Evolutionary conservation across 1,140 invertebrate genomes (phyloP).

Genomic region (Melanaphis sacchari): DNA sequence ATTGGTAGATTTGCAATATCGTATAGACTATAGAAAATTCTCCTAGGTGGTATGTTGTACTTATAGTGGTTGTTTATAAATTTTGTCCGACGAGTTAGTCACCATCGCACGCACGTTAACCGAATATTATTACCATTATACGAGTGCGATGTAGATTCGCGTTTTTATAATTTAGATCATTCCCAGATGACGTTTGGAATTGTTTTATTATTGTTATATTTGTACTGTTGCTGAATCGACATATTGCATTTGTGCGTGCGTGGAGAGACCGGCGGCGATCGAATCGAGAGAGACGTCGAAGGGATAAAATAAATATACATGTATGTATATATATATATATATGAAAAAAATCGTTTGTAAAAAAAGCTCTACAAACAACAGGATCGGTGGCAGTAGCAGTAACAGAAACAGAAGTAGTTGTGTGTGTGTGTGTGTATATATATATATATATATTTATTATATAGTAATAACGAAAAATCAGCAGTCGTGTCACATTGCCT

Average conservation of each 20-base stretch:
- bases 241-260: background rate
- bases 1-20: too few species aligned
- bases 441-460: background rate
- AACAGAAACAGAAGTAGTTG: background rate
- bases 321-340: background rate
- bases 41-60: too few species aligned
- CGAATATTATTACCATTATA: background rate
- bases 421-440: too few species aligned
- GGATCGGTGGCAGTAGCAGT: background rate
- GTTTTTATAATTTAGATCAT: conserved; percentile 35
- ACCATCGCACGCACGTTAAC: background rate
- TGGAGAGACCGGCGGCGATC: background rate
- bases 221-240: background rate
- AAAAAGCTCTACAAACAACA: conserved; percentile 9
- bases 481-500: conserved; percentile 52
- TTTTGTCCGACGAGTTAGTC: background rate
- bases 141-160: background rate
- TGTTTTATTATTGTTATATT: background rate
- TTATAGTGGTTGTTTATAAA: background rate
- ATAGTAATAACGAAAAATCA: conserved; percentile 44
- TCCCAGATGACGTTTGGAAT: conserved; percentile 37
- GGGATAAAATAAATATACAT: background rate
- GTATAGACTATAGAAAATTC: too few species aligned
- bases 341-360: background rate
- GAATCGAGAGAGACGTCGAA: background rate